Evolutionary conservation across 2,113 vertebrate genomes (phyloP).

Genomic region (Pionites leucogaster): DNA sequence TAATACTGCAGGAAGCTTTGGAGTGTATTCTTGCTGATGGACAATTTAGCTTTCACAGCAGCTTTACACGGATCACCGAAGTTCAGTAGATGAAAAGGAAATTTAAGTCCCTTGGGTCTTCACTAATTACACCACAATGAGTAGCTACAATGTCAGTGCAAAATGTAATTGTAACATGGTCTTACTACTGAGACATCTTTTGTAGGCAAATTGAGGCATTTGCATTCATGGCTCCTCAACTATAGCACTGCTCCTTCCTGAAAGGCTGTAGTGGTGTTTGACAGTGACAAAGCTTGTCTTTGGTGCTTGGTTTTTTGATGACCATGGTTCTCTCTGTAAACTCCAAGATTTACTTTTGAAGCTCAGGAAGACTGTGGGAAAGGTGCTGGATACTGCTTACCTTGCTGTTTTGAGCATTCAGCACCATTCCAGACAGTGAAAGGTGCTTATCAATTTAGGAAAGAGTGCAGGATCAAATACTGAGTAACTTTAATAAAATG

Average conservation of each 20-base stretch:
- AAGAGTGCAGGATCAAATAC: not conserved
- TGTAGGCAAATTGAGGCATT: not conserved
- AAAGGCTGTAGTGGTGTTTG: not conserved
- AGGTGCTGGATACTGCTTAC: not conserved
- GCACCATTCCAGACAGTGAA: not conserved
- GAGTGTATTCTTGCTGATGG: not conserved
- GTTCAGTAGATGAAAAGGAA: not conserved
- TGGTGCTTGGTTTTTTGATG: not conserved
- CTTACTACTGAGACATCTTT: not conserved
- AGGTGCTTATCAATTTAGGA: not conserved
- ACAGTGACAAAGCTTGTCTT: not conserved
- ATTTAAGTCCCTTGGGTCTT: not conserved
- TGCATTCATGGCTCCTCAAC: not conserved
- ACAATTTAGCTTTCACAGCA: not conserved
- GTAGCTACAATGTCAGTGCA: not conserved
- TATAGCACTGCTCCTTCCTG: not conserved
- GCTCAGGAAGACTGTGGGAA: too few relatives aligned
- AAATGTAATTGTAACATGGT: not conserved
- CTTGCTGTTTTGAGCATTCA: not conserved
- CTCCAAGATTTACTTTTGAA: rapidly evolving
- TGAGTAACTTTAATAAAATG: not conserved
- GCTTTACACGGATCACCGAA: not conserved
- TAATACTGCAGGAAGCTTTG: constrained; percentile 4
- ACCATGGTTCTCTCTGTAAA: not conserved
- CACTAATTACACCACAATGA: not conserved